Base-by-base conservation (phyloP, 1,140 invertebrate genomes). In the Leptinotarsa lineolata region DNA sequence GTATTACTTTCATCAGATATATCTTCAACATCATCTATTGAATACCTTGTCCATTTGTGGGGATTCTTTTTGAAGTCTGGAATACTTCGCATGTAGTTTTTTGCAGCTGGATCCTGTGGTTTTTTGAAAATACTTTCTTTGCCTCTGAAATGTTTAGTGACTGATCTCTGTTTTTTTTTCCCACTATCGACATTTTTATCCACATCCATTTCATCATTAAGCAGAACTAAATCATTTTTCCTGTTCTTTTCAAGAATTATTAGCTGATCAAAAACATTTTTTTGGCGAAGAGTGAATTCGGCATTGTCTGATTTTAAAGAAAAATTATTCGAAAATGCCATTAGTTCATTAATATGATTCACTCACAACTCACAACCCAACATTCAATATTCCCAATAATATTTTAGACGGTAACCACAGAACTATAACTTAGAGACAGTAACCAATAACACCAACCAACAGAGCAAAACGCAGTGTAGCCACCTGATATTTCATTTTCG, bases 91-190 rank as follows among this genome's bases (percentile, higher is more conserved):
- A 78, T 22, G 90, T 86, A 48, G 70, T 77, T 78, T 70, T 75
- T 78, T 6, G 72, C 64, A 12, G 73, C 71, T n/a, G 90, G 89
- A 45, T 88, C 85, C 81, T 91, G 88, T 5, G 90, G 90, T 75
- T 88, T 86, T 83, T 93, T 94, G 70, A 92, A 94, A 74, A 94
- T 92, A 81, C 92, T 94, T 80, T 93, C 91, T 80, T 88, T 89
- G 4, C 92, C 91, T 74, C 89, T 87, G 80, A 91, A 89, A 54
- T 88, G 87, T 75, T 87, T 88, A 73, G 88, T 88, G 79, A 87
- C 84, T 61, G 80, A 78, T 65, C 74, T 79, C 13, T 78, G 71
- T 58, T 46, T 45, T 46, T 67, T 76, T 46, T 39, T 68, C 1
- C 80, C 85, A 82, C 16, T 82, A 48, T 80, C 81, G 84, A 69